These are phyloP conservation scores for Scylla paramamosain DNA, from an alignment of 1,140 invertebrate genomes.

Conservation along the genomic window DNA sequence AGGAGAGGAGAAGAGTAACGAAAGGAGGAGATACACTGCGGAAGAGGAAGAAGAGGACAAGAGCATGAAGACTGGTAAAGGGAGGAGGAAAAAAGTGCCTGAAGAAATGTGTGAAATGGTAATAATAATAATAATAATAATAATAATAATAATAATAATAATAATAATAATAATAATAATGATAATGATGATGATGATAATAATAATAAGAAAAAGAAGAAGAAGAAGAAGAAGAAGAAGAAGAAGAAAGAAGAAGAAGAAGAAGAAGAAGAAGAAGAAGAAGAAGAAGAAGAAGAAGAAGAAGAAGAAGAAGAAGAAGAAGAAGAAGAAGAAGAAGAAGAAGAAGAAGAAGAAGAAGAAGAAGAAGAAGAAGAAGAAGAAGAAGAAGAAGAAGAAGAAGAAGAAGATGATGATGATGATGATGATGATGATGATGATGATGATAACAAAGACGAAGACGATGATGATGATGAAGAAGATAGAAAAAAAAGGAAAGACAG, in stretches of 20 bases:
- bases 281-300: background rate
- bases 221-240: background rate
- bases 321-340: background rate
- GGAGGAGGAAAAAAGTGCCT: background rate
- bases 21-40: background rate
- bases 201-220: no score
- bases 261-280: background rate
- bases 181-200: background rate
- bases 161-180: background rate
- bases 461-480: background rate
- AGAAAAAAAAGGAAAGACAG: background rate
- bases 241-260: background rate
- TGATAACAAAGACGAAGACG: background rate
- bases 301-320: background rate
- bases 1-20: background rate
- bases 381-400: background rate
- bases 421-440: background rate
- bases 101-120: background rate
- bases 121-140: constrained; percentile 26
- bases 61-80: background rate
- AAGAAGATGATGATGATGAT: background rate
- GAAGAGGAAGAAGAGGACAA: background rate
- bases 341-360: background rate
- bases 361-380: background rate
- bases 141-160: constrained; percentile 5